Conservation (phyloP, 2,888 invertebrate genomes). For the Oeneis ivallda region DNA sequence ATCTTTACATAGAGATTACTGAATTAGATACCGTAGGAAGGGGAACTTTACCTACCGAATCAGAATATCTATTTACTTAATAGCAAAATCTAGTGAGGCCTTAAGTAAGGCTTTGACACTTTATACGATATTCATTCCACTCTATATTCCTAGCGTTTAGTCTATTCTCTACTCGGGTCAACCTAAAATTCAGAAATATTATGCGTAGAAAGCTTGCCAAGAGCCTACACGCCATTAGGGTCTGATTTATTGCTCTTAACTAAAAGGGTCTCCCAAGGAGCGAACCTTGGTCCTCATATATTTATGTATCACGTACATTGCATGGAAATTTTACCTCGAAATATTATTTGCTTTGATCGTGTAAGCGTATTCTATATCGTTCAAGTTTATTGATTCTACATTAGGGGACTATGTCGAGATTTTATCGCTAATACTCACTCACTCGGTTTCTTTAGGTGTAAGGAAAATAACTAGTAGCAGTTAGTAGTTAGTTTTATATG, state of each 20-base stretch:
- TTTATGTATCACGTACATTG: conserved; percentile 66
- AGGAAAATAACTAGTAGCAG: neutral
- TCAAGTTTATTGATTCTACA: conserved; percentile 49
- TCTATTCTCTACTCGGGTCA: conserved; percentile 54
- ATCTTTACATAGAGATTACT: no score
- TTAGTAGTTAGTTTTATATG: neutral
- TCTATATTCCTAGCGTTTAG: conserved; percentile 56
- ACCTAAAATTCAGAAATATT: conserved; percentile 69
- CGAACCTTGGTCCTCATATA: conserved; percentile 62
- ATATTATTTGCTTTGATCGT: conserved; percentile 67
- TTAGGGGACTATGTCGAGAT: conserved; percentile 36
- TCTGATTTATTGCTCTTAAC: conserved; percentile 74
- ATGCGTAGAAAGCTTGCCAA: conserved; percentile 59
- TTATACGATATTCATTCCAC: conserved; percentile 49
- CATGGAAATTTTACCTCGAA: conserved; percentile 68
- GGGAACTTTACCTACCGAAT: neutral
- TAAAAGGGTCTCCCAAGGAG: conserved; percentile 76
- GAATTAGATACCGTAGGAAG: neutral
- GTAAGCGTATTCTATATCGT: conserved; percentile 48
- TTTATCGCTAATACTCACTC: neutral
- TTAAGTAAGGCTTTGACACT: conserved; percentile 11
- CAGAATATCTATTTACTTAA: neutral
- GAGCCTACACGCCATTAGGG: conserved; percentile 73
- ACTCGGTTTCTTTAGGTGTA: neutral
- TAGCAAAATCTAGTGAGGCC: neutral